Base-by-base conservation (phyloP, 2,797 vertebrate species). In the Phoeniculus purpureus region DNA sequence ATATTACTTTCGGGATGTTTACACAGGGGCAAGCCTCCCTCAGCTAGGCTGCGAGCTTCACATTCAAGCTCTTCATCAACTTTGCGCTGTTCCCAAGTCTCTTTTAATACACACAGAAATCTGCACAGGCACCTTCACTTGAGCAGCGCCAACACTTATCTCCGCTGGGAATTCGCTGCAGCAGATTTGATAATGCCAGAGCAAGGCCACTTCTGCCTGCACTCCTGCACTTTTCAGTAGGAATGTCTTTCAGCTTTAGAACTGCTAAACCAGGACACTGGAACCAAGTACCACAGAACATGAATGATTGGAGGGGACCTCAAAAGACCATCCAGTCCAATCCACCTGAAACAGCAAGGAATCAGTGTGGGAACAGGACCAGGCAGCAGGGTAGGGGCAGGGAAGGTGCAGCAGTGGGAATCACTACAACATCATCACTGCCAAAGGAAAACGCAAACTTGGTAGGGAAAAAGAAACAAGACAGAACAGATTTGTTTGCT, bases 341-440 rank as follows among this genome's bases (percentile, higher is more conserved):
- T 37, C 37, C 37, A 8, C 37, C 37, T 81, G 54, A 85, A 85
- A 52, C 9, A 60, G 16, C 1, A 2, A 64, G 48, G 67, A 90
- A 83, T 83, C 19, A 51, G 31, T n/a, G n/a, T 84, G 71, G 81
- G 81, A 93, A 75, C 71, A 29, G 0, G 3, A 95, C 62, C 70
- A 81, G 88, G 51, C 86, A 94, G 80, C 83, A 83, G 81, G 51
- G 58, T 37, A 12, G 37, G 37, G 37, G 37, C 37, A 12, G 37
- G n/a, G 43, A 89, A 75, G 77, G 55, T 71, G 88, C 89, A 90
- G 47, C 65, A 51, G n/a, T 52, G 51, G 59, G 66, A 91, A 91
- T 78, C 51, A n/a, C 11, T 83, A 83, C 54, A 81, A 74, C 37
- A 40, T 0, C 3, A 56, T 64, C 55, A 40, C 45, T 82, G 75